Base-by-base conservation (phyloP, 2,888 invertebrate genomes). In the Tribolium freemani region DNA sequence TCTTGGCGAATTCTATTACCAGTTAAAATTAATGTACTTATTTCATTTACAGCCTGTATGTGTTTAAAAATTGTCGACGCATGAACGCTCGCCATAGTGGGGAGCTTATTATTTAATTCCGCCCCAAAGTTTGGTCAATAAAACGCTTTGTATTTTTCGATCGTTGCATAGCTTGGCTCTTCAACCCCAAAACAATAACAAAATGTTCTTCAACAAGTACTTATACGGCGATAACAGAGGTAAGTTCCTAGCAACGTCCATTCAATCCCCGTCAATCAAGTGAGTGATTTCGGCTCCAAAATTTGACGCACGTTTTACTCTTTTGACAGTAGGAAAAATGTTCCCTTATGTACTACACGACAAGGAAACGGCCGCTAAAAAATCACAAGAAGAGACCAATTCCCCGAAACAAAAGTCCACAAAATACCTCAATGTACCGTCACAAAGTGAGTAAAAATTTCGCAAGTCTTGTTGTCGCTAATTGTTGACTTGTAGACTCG, bases 301-400 rank as follows among this genome's bases (percentile, higher is more conserved):
- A 66, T 71, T 71, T 71, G 71, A 71, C 71, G 58, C 50, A 64
- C 21, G n/a, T 44, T 71, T 60, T 26, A 53, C 58, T 58, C 46
- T 60, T 80, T 81, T 83, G 81, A 81, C 83, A 84, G 83, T 81
- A 75, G 82, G 82, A 72, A 83, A 83, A 80, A 84, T 84, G 84
- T 84, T 84, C 73, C 80, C 83, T 26, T 82, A 81, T 72, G 78
- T 82, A 71, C 75, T 84, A 44, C 79, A 81, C 51, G 81, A 81
- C 71, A 74, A 76, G 67, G 79, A 78, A 63, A 73, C 60, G 74
- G 10, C 78, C 79, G 11, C 75, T 75, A 31, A 64, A 50, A 48
- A 51, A 20, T 51, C 61, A 5, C 13, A 46, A 2, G 61, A 78
- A 72, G 74, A 77, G 61, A 57, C 72, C 50, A 44, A 6, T 44